phyloP scores from a whole-genome alignment of 2,113 vertebrate genomes.

The Brachirus orientalis region DNA sequence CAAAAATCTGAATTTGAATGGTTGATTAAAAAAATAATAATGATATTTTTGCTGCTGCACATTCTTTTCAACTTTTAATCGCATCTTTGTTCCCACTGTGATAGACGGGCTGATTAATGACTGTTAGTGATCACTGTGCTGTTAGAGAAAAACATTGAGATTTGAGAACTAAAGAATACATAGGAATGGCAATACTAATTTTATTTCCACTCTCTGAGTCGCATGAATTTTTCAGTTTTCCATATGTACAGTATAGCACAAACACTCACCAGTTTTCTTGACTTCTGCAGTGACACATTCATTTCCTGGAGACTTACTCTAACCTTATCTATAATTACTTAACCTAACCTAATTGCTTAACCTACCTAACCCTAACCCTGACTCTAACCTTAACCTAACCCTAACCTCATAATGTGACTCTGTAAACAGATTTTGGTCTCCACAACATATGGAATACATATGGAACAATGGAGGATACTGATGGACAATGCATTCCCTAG shows the following conservation, averaged over 20 bases:
- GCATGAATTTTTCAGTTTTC: constrained; percentile 45
- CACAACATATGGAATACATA: too few species aligned
- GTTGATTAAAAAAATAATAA: not conserved
- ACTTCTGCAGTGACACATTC: too few species aligned
- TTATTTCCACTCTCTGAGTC: constrained; percentile 31
- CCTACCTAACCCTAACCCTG: too few species aligned
- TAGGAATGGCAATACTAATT: constrained; percentile 18
- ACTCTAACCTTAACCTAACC: too few species aligned
- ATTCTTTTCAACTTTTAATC: constrained; percentile 8
- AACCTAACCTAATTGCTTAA: too few species aligned
- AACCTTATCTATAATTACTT: too few species aligned
- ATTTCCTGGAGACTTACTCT: too few species aligned
- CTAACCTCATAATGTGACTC: too few species aligned
- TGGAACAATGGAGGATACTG: too few species aligned
- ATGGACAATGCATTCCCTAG: too few species aligned
- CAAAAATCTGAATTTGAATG: not conserved
- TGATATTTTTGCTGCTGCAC: not conserved
- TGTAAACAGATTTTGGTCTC: too few species aligned
- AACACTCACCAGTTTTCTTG: too few species aligned
- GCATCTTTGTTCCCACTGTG: constrained; percentile 12
- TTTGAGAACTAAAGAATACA: constrained; percentile 33
- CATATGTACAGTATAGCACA: constrained; percentile 41
- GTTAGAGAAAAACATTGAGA: constrained; percentile 4
- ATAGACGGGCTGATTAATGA: constrained; percentile 32
- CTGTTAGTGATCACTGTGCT: constrained; percentile 15